A percentile compares a stretch with the other conserved stretches of the same genome.
Evolutionary conservation across 2,113 vertebrate genomes (phyloP).

Genomic region (Ciconia maguari): DNA sequence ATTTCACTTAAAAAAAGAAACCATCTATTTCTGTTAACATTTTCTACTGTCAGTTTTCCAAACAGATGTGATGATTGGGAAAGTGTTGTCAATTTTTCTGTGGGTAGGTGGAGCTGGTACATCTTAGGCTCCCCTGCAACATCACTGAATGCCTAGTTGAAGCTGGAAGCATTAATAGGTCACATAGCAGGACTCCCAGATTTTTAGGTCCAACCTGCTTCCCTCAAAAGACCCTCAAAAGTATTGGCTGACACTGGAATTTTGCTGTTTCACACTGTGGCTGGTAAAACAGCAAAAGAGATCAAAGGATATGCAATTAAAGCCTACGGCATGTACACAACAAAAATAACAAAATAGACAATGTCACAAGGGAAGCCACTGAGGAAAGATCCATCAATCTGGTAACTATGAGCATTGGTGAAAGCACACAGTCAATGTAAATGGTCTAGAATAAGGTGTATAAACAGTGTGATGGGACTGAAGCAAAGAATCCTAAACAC

Average conservation of each 20-base stretch:
- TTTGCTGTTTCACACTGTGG: neutral
- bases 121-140: neutral
- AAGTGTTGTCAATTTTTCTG: neutral
- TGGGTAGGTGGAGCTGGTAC: neutral
- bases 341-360: neutral
- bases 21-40: neutral
- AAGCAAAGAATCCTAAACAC: neutral
- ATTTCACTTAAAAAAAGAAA: neutral
- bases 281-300: neutral
- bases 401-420: neutral
- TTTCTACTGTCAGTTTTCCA: neutral
- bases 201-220: neutral
- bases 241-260: neutral
- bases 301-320: neutral
- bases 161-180: neutral
- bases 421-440: neutral
- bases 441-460: neutral
- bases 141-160: neutral
- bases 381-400: neutral
- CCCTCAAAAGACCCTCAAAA: neutral
- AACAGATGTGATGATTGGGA: neutral
- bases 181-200: neutral
- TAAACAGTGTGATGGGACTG: neutral
- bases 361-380: neutral
- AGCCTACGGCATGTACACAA: neutral